Evolutionary conservation across 2,113 vertebrate species (phyloP), one percentile per base, ranked within the genome.

Genomic region (Ramphastos sulfuratus): DNA sequence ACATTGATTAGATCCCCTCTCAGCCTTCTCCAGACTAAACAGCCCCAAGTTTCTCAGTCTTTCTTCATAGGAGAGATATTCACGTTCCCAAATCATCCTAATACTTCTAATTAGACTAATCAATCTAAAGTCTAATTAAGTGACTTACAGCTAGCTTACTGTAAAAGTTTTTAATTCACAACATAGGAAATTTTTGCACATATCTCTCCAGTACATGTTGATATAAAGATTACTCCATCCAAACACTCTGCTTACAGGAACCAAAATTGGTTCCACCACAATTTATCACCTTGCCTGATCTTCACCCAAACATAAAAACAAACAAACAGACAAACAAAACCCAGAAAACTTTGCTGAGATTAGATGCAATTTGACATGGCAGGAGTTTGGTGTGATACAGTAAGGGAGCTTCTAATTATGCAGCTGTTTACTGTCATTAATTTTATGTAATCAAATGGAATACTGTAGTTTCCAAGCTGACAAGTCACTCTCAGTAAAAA

Each of bases 381-480:
- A 6, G 3, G 20, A 58, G 9, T 56, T 87, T 82, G 50, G 21
- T 70, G 55, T 46, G 28, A 89, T 5, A 25, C 42, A 61, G 52
- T 79, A 76, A 89, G 74, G 90, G 52, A 93, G 10, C 54, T 94
- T 89, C 50, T 96, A 95, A 97, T 91, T 89, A 92, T 66, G 35
- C 27, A 82, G 42, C 28, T 95, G 92, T 93, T 89, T 91, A 59
- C 23, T 35, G 23, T 59, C 54, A 96, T 91, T 92, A 96, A 94
- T 96, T 95, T 66, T 79, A 55, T 69, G 52, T 50, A 95, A 91
- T 10, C 15, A 73, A 92, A 85, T 64, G 64, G 42, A 89, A 93
- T 80, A 76, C 58, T 82, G 63, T 93, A 79, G 92, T 95, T 97
- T 97, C 89, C 82, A 96, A 96, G 87, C 71, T 92, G 91, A 94